Base-by-base conservation (phyloP, 2,888 invertebrate species). In the Callinectes sapidus region DNA sequence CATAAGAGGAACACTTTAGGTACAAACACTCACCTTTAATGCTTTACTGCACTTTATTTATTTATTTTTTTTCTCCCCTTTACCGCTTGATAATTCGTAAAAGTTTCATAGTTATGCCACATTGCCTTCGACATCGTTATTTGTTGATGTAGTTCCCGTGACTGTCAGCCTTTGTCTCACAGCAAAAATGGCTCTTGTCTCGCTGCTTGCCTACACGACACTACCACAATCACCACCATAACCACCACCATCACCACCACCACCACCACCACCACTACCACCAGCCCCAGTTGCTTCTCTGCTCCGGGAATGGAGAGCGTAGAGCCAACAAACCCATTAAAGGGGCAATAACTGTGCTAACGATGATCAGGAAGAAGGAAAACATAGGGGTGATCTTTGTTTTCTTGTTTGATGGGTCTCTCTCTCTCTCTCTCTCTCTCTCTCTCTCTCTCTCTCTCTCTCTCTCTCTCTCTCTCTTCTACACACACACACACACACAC, bases 321-420 rank as follows among this genome's bases (percentile, higher is more conserved):
- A 13, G 32, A 81, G 81, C 81, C 81, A 81, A 81, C 81, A 35
- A 87, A 87, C 87, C 28, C 87, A 48, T 87, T 87, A 42, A 55
- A 55, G 87, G 13, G 3, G 48, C 16, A 23, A 87, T 54, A 54
- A 54, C 87, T 42, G 23, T 48, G 55, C 28, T 28, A 55, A 87
- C 55, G 48, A 87, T 87, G 87, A 87, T 55, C 55, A 28, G 54
- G n/a, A 87, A 54, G 55, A 48, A 18, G 28, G 23, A 54, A 87
- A 87, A 87, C 39, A 87, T 87, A 28, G n/a, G 39, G 87, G 48
- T 87, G 39, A 87, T 87, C 42, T 87, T 87, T 86, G 71, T 71
- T 61, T 61, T 61, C 71, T 71, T 71, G 71, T 71, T 23, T 71
- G n/a, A 28, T 71, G 71, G 2, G 71, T 14, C 14, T 77, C 8